These are phyloP conservation scores for Garrulus glandarius DNA, from an alignment of 2,797 vertebrate species.

Conservation along the genomic window DNA sequence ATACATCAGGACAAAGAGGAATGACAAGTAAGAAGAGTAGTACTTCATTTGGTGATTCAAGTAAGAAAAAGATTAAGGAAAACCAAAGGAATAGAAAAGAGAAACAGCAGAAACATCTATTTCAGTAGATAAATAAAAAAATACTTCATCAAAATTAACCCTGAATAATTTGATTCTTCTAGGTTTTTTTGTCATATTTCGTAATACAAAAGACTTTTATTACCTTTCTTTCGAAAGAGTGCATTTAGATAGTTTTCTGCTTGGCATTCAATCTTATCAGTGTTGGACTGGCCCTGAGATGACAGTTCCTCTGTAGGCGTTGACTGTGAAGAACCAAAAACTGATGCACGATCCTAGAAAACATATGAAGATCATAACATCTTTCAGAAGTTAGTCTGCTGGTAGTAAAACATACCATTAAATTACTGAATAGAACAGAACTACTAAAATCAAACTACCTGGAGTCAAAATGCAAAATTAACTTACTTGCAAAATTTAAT, in stretches of 20 bases:
- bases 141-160: neutral
- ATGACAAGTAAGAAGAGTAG: neutral
- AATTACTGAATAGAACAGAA: neutral
- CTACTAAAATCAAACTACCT: neutral
- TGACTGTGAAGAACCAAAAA: constrained; percentile 88
- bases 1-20: neutral
- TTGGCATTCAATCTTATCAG: constrained; percentile 95
- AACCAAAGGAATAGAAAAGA: neutral
- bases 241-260: constrained; percentile 97
- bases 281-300: constrained; percentile 92
- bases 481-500: neutral
- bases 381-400: neutral
- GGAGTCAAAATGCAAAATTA: neutral
- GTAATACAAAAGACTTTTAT: constrained; percentile 29
- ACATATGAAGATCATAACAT: neutral
- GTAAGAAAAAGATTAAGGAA: neutral
- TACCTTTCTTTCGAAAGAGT: constrained; percentile 98
- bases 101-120: neutral
- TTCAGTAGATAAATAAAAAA: neutral
- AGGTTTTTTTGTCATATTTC: neutral
- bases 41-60: neutral
- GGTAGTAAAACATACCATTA: neutral
- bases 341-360: constrained; percentile 85
- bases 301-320: constrained; percentile 90
- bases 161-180: neutral